These are phyloP conservation scores for Belgica antarctica DNA, from an alignment of 2,888 invertebrate species.

Conservation along the genomic window DNA sequence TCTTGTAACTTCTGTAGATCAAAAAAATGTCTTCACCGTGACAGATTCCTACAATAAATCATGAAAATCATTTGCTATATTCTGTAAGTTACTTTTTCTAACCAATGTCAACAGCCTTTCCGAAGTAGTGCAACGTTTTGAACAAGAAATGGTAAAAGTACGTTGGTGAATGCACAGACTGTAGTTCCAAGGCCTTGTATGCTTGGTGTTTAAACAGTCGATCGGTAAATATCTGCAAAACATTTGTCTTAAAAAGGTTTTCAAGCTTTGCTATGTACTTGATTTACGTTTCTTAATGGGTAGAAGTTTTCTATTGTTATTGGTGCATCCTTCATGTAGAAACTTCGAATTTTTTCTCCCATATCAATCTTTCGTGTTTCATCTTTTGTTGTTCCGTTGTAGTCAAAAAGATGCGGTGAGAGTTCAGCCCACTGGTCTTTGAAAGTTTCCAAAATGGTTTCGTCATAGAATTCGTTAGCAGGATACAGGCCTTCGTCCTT, in stretches of 20 bases:
- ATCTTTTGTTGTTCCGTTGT: constrained; percentile 60
- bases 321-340: constrained; percentile 59
- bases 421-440: constrained; percentile 61
- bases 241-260: too few species aligned
- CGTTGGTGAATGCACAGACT: constrained; percentile 61
- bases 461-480: constrained; percentile 56
- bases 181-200: constrained; percentile 61
- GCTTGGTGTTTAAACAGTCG: constrained; percentile 63
- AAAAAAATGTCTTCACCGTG: constrained; percentile 64
- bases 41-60: constrained; percentile 60
- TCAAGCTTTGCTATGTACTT: too few species aligned
- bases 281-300: constrained; percentile 45
- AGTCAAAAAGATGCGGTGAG: constrained; percentile 63
- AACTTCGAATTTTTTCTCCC: constrained; percentile 58
- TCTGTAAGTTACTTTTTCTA: too few species aligned
- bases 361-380: constrained; percentile 54
- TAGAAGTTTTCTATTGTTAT: constrained; percentile 57
- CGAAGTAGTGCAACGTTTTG: constrained; percentile 60
- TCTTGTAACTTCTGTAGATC: constrained; percentile 55
- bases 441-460: constrained; percentile 56
- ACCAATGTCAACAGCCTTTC: too few species aligned
- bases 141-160: constrained; percentile 66
- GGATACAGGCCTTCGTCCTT: constrained; percentile 74
- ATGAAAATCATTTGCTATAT: too few species aligned
- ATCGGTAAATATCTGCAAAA: constrained; percentile 64